These are phyloP conservation scores for Sturmia bella DNA, from an alignment of 2,888 invertebrate genomes.

Conservation along the genomic window DNA sequence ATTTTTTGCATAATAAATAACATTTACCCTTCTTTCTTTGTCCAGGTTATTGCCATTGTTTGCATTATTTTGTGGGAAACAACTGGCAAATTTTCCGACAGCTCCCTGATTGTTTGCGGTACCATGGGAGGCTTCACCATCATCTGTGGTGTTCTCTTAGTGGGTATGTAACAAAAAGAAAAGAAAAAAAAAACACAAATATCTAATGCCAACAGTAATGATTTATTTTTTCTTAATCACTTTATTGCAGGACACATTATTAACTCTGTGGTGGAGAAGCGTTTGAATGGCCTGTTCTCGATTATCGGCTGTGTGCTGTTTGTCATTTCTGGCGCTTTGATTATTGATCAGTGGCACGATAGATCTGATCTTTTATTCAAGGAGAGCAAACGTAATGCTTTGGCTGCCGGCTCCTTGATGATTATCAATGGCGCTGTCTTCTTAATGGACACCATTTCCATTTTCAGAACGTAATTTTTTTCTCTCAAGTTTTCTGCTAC, in stretches of 20 bases:
- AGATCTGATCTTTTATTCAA: constrained; percentile 72
- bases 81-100: constrained; percentile 72
- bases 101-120: constrained; percentile 77
- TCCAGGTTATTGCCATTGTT: constrained; percentile 78
- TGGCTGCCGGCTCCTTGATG: constrained; percentile 80
- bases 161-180: constrained; percentile 73
- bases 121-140: constrained; percentile 79
- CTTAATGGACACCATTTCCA: constrained; percentile 79
- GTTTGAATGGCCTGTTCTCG: constrained; percentile 78
- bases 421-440: constrained; percentile 80
- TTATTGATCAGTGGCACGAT: constrained; percentile 79
- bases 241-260: constrained; percentile 76
- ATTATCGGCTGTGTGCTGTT: constrained; percentile 78
- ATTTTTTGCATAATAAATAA: not conserved
- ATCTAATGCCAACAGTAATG: no score
- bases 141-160: constrained; percentile 77
- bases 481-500: not conserved
- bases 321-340: constrained; percentile 78
- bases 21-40: constrained; percentile 3
- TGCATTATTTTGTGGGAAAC: constrained; percentile 78
- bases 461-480: constrained; percentile 79
- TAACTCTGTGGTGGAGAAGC: constrained; percentile 79
- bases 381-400: constrained; percentile 78
- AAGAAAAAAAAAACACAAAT: not conserved
- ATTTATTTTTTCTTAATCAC: not conserved